Conservation (phyloP, 2,797 vertebrate genomes). For the Echeneis naucrates region DNA sequence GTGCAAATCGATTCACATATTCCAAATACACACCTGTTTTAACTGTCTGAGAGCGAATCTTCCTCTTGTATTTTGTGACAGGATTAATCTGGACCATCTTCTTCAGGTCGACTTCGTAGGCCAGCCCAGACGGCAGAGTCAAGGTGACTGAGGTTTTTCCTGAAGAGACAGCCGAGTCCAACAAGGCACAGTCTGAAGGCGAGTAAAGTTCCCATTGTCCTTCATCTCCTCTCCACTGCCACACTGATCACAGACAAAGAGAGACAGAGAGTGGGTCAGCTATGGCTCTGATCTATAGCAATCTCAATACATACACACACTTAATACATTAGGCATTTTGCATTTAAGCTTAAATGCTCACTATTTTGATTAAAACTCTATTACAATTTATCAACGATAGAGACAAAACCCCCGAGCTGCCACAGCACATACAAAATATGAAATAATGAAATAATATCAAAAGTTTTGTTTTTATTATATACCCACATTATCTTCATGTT, state of each 20-base stretch:
- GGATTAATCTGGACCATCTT: constrained; percentile 87
- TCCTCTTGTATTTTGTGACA: constrained; percentile 82
- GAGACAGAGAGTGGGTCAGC: not conserved
- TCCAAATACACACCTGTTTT: constrained; percentile 70
- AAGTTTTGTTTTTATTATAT: too few species aligned
- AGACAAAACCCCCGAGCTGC: not conserved
- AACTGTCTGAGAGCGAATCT: constrained; percentile 76
- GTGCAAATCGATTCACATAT: not conserved
- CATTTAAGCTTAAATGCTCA: not conserved
- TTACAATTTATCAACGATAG: not conserved
- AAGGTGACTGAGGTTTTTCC: constrained; percentile 69
- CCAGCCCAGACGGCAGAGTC: constrained; percentile 54
- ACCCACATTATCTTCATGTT: not conserved
- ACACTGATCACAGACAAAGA: constrained; percentile 64
- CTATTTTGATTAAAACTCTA: not conserved
- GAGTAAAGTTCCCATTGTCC: constrained; percentile 82
- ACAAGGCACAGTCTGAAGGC: constrained; percentile 60
- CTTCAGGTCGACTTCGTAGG: constrained; percentile 83
- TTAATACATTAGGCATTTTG: not conserved
- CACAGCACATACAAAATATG: not conserved
- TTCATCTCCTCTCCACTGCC: constrained; percentile 87
- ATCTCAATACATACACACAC: not conserved
- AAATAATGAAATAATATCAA: not conserved
- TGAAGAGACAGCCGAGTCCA: constrained; percentile 71
- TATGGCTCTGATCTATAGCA: not conserved